Base-by-base conservation (phyloP, 92 coral and sea anemone genomes). In the Phenganax subtilis region DNA sequence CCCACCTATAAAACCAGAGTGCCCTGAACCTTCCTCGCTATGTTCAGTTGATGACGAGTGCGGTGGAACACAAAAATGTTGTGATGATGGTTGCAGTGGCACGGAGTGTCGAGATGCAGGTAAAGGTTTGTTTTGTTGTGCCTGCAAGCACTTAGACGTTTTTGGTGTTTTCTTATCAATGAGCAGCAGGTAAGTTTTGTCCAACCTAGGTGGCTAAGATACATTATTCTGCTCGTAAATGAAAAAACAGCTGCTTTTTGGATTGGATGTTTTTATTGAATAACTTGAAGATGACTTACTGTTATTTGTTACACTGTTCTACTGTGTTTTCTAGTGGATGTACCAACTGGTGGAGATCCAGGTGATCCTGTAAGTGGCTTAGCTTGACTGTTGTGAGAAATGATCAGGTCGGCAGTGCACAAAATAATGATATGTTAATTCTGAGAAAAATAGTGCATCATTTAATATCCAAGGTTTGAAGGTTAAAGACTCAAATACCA, bases 351-450 rank as follows among this genome's bases (percentile, higher is more conserved):
- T 6, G 80, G 80, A 8, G 80, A 75, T 12, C 69, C 69, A 28
- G 81, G 81, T 57, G 57, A 77, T 44, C 82, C 82, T 8, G 82
- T 77, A 77, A 59, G 82, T 77, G n/a, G n/a, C 27, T 8, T 47
- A 30, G 59, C 28, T 16, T 10, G 10, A 0, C 9, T 4, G 47
- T 14, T 55, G 10, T 9, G 16, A 69, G 16, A 30, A 2, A 11
- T n/a, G 73, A 59, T 14, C 65, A 59, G 6, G 65, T 14, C 0
- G 17, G 47, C 3, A 5, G 47, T 37, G 47, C 47, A 37, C 47
- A 37, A 37, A 2, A 37, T 37, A 37, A 37, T 37, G 5, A 1
- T 37, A 5, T 5, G 5, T 37, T 37, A 1, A 37, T 37, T 37
- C 47, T 37, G 47, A 37, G 47, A 37, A 37, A 37, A 37, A 37